phyloP scores from a whole-genome alignment of 1,140 invertebrate genomes.

The Zophobas atratus region DNA sequence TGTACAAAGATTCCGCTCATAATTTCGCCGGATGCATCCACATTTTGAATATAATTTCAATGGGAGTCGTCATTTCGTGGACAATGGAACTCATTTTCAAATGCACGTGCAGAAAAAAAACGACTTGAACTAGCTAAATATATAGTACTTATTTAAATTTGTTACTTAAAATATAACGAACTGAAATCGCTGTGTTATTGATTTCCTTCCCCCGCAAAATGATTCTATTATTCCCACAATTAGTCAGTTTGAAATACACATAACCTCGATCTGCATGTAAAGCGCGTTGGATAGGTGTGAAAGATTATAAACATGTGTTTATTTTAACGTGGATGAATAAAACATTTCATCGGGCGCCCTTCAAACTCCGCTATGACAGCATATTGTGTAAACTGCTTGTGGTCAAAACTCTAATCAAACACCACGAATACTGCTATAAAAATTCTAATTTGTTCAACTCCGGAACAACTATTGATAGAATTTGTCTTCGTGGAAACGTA shows the following conservation, averaged over 20 bases:
- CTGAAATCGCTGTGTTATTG: no score
- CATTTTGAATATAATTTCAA: constrained; percentile 26
- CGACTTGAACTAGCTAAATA: not conserved
- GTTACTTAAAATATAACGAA: not conserved
- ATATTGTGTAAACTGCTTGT: not conserved
- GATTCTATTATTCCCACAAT: no score
- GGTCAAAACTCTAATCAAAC: not conserved
- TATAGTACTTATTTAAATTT: constrained; percentile 20
- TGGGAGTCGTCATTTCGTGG: constrained; percentile 13
- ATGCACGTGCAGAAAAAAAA: constrained; percentile 14
- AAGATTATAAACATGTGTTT: not conserved
- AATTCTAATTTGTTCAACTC: constrained; percentile 13
- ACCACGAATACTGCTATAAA: not conserved
- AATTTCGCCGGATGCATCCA: constrained; percentile 29
- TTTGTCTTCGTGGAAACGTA: constrained; percentile 33
- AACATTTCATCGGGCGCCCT: not conserved
- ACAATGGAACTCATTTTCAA: constrained; percentile 1
- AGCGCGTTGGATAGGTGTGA: not conserved
- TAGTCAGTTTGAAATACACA: no score
- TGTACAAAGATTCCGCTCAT: constrained; percentile 32
- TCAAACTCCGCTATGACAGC: constrained; percentile 1
- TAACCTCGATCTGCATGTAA: not conserved
- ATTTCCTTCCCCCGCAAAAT: no score
- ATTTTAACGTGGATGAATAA: not conserved
- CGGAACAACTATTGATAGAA: constrained; percentile 36